Evolutionary conservation across 2,797 vertebrate species (phyloP).

Genomic region (Enteromius unitaeniatus): DNA sequence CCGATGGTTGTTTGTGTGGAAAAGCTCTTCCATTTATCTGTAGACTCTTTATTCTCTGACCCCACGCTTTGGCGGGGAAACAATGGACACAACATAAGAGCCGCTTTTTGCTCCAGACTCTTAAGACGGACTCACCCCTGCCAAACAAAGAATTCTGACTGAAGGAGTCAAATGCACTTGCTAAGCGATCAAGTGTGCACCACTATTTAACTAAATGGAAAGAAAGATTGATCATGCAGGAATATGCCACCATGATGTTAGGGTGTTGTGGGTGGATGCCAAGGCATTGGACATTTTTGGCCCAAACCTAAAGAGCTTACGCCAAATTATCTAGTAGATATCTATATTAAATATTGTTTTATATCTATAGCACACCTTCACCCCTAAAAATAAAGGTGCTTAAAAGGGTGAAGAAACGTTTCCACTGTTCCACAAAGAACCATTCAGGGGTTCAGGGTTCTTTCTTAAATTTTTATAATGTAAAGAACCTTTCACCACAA

Average conservation of each 20-base stretch:
- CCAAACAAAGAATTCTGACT: slow-evolving; percentile 43
- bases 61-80: slow-evolving; percentile 73
- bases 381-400: too few species aligned
- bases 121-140: slow-evolving; percentile 58
- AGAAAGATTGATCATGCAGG: neutral
- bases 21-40: slow-evolving; percentile 63
- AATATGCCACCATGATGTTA: neutral
- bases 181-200: neutral
- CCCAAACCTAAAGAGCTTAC: neutral
- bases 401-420: too few species aligned
- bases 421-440: too few species aligned
- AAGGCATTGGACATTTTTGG: neutral
- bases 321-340: neutral
- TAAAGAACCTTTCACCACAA: too few species aligned
- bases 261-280: neutral
- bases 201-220: neutral
- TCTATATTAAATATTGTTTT: neutral
- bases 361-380: neutral
- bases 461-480: too few species aligned
- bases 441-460: too few species aligned
- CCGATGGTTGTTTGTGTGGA: slow-evolving; percentile 27
- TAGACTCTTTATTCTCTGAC: slow-evolving; percentile 73
- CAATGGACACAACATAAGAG: slow-evolving; percentile 76
- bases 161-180: neutral
- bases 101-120: slow-evolving; percentile 62